Evolutionary conservation across 2,888 invertebrate species (phyloP), one percentile per base, ranked within the genome.

Genomic region (Gasteruption jaculator): DNA sequence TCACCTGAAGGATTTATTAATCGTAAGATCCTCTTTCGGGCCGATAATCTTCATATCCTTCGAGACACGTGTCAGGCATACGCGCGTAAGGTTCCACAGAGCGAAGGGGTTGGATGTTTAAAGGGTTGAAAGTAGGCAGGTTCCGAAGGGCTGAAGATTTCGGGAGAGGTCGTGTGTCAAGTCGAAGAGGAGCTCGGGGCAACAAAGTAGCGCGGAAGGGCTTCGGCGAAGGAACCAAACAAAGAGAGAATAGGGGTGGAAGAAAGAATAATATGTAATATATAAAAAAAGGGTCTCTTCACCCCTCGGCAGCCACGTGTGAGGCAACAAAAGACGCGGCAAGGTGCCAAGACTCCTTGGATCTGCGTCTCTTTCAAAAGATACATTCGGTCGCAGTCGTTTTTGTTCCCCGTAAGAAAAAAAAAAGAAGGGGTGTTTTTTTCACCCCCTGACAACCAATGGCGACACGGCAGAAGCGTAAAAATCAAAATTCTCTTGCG

Each of bases 291-390:
- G 38, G 32, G 39, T 30, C 44, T 50, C 47, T 49, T 51, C 32
- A 41, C 45, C 48, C 40, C 45, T 38, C 39, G 27, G 22, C 37
- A 54, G 68, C 67, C 68, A 69, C 69, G 67, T 65, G 69, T 68
- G 64, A 54, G 49, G 52, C 49, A 58, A 66, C 66, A 68, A 68
- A 61, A 60, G 61, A 53, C 43, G 48, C 52, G 61, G 66, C 64
- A 68, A 68, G 68, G 65, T 68, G 65, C 61, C 56, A 49, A 49
- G 54, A 47, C 41, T 51, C 56, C 52, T 48, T 45, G 41, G 45
- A 53, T 48, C 49, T 48, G 42, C 36, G 39, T 49, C 43, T 49
- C 55, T 57, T 56, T 57, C 48, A 57, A 57, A 57, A 43, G 48
- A 51, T 47, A 52, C 43, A 44, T 51, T 44, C 44, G 40, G 40